phyloP scores from a whole-genome alignment of 2,888 invertebrate genomes.

The Athripsodes cinereus region DNA sequence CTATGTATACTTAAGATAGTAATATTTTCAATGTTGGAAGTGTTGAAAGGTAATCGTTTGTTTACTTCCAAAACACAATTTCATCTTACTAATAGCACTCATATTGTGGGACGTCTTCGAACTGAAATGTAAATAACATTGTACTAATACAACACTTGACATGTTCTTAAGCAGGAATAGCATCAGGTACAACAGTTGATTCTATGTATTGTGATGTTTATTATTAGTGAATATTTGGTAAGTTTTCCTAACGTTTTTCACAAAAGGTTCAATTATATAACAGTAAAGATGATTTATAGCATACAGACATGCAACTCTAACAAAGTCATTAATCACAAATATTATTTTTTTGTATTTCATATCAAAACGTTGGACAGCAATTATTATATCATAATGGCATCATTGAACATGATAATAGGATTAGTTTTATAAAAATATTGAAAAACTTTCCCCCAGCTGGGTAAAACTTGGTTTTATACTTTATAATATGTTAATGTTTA shows the following conservation, averaged over 20 bases:
- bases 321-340: background rate
- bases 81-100: background rate
- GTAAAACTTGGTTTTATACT: no score
- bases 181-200: background rate
- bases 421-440: no score
- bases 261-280: background rate
- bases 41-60: background rate
- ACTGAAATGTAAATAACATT: background rate
- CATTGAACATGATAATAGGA: no score
- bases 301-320: background rate
- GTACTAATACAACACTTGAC: background rate
- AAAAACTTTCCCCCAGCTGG: no score
- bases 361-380: no score
- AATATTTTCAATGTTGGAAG: background rate
- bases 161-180: background rate
- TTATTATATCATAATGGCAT: no score
- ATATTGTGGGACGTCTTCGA: background rate
- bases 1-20: background rate
- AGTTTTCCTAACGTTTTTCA: background rate
- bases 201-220: conserved; percentile 1
- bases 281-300: background rate
- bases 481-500: no score
- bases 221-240: background rate
- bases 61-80: background rate
- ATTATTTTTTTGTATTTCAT: no score